phyloP scores from a whole-genome alignment of 2,888 invertebrate species.

The Orchesellides sinensis region DNA sequence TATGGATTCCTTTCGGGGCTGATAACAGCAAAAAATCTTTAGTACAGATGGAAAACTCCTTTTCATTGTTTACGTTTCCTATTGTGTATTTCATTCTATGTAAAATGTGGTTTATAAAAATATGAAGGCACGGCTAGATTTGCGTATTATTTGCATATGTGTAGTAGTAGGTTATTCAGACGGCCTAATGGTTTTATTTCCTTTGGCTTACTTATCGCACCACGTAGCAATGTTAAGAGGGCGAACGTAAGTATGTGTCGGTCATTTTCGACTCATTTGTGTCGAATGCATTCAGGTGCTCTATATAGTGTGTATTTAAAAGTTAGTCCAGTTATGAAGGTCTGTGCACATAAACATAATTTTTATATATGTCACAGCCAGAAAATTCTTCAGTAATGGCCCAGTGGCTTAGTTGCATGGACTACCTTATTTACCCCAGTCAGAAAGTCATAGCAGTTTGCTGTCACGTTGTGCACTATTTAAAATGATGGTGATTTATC shows the following conservation, averaged over 20 bases:
- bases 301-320: conserved; percentile 9
- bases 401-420: not conserved
- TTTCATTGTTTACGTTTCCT: conserved; percentile 9
- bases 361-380: not conserved
- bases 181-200: conserved; percentile 55
- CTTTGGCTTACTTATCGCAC: conserved; percentile 13
- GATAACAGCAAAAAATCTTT: not conserved
- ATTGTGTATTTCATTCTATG: not conserved
- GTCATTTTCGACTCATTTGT: conserved; percentile 34
- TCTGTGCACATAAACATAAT: conserved; percentile 31
- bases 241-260: conserved; percentile 11
- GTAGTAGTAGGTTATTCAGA: too few species aligned
- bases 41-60: conserved; percentile 1
- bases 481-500: too few species aligned
- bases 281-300: conserved; percentile 46
- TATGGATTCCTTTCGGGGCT: not conserved
- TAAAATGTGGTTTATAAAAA: conserved; percentile 1
- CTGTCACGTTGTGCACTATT: too few species aligned
- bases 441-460: too few species aligned
- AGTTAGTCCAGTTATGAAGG: conserved; percentile 58
- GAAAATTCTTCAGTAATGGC: not conserved
- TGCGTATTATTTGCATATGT: conserved; percentile 14
- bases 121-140: not conserved
- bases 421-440: not conserved
- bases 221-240: conserved; percentile 13